These are phyloP conservation scores for Hippoglossus hippoglossus DNA, from an alignment of 2,797 vertebrate genomes.

Conservation along the genomic window DNA sequence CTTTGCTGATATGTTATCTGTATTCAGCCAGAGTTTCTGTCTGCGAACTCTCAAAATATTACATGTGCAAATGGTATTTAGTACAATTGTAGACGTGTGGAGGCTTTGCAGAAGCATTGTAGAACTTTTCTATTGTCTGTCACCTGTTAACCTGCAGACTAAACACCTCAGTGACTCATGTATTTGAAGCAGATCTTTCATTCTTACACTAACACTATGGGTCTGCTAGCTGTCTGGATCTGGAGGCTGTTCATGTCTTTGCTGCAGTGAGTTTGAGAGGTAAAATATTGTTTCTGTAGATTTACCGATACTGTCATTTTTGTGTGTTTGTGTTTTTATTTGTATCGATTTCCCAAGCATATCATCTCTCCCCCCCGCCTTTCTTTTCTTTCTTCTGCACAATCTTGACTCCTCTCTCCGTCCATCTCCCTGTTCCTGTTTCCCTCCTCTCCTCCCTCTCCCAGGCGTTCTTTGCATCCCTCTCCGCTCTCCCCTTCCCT, in stretches of 20 bases:
- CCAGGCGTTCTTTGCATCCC: slow-evolving; percentile 65
- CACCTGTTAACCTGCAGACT: too few relatives aligned
- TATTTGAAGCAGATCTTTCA: slow-evolving; percentile 19
- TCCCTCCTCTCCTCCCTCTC: slow-evolving; percentile 39
- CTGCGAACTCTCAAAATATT: background rate
- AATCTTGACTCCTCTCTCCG: slow-evolving; percentile 41
- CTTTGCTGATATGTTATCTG: slow-evolving; percentile 34
- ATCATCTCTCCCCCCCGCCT: slow-evolving; percentile 31
- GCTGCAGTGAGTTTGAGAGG: slow-evolving; percentile 19
- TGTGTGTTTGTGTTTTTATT: background rate
- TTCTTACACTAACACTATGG: slow-evolving; percentile 25
- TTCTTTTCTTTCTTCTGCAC: slow-evolving; percentile 41
- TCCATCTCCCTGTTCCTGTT: slow-evolving; percentile 39
- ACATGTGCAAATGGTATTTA: background rate
- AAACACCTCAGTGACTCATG: background rate
- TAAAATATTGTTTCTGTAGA: slow-evolving; percentile 39
- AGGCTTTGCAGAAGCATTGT: background rate
- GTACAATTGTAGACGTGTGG: background rate
- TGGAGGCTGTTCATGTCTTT: slow-evolving; percentile 9
- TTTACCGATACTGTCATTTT: slow-evolving; percentile 22
- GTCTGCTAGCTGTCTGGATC: slow-evolving; percentile 24
- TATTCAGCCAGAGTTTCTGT: slow-evolving; percentile 27
- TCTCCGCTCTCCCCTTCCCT: slow-evolving; percentile 46
- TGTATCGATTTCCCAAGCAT: slow-evolving; percentile 53
- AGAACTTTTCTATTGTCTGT: background rate